These are phyloP conservation scores for Drosophila siamana DNA, from an alignment of 2,888 invertebrate species.

Conservation along the genomic window DNA sequence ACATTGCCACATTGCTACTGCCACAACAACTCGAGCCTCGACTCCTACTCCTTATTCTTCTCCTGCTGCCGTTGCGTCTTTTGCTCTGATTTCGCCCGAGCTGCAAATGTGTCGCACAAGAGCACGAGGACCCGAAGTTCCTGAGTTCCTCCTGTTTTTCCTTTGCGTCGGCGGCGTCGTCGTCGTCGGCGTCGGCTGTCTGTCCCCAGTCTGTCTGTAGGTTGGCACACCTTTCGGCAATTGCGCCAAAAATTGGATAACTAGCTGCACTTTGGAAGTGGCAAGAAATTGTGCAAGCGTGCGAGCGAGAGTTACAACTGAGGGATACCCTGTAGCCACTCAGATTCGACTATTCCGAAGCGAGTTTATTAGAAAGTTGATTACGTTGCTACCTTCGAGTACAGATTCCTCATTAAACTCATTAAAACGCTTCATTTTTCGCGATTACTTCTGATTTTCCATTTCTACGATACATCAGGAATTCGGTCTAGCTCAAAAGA, in stretches of 20 bases:
- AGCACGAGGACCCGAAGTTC: conserved; percentile 30
- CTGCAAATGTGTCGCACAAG: conserved; percentile 59
- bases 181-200: conserved; percentile 1
- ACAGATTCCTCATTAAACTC: too few species aligned
- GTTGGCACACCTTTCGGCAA: conserved; percentile 57
- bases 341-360: neutral
- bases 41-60: neutral
- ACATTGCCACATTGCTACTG: conserved; percentile 6
- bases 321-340: conserved; percentile 7
- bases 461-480: too few species aligned
- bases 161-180: conserved; percentile 12
- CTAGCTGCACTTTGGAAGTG: conserved; percentile 26
- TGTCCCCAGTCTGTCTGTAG: neutral
- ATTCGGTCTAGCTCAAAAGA: too few species aligned
- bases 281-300: conserved; percentile 21
- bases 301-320: neutral
- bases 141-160: conserved; percentile 15
- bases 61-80: neutral
- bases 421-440: too few species aligned
- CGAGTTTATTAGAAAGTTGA: too few species aligned
- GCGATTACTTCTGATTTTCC: too few species aligned
- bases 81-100: conserved; percentile 60
- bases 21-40: neutral
- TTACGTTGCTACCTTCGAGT: too few species aligned
- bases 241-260: conserved; percentile 69